Evolutionary conservation across 2,797 vertebrate genomes (phyloP).

Genomic region (Setipinna tenuifilis): DNA sequence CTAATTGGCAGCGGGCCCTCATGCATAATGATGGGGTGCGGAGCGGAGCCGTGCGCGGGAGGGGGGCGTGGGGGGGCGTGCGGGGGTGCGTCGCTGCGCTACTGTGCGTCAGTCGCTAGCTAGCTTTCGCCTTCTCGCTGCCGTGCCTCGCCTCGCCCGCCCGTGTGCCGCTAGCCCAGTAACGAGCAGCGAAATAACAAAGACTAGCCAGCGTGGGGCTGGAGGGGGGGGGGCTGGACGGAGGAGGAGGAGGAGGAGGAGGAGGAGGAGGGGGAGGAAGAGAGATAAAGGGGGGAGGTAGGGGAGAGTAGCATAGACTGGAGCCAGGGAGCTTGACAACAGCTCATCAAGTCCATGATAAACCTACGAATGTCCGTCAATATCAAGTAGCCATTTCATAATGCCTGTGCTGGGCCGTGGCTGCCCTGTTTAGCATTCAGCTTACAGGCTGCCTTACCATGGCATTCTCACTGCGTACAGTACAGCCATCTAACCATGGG

Average conservation of each 20-base stretch:
- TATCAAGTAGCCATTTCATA: slow-evolving; percentile 44
- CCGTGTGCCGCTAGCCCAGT: slow-evolving; percentile 72
- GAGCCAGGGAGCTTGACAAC: slow-evolving; percentile 67
- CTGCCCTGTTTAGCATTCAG: neutral
- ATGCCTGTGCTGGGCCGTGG: slow-evolving; percentile 22
- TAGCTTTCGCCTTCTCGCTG: slow-evolving; percentile 62
- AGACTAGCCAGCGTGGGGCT: slow-evolving; percentile 56
- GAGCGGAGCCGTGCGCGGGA: neutral
- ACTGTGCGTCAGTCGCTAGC: neutral
- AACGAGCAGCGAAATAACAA: slow-evolving; percentile 65
- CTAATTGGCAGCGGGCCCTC: slow-evolving; percentile 83
- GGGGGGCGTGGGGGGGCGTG: no score
- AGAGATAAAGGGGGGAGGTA: slow-evolving; percentile 60
- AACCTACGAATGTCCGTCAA: slow-evolving; percentile 75
- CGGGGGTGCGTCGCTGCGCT: slow-evolving; percentile 61
- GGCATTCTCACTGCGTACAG: neutral
- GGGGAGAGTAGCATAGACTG: slow-evolving; percentile 51
- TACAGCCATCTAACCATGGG: neutral
- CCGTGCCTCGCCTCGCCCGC: slow-evolving; percentile 53
- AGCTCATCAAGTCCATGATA: slow-evolving; percentile 75
- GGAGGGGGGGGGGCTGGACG: slow-evolving; percentile 29
- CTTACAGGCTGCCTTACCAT: neutral
- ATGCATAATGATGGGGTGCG: slow-evolving; percentile 77
- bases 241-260: slow-evolving; percentile 23
- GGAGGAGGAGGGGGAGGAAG: slow-evolving; percentile 61